These are phyloP conservation scores for Cerceris rybyensis DNA, from an alignment of 2,888 invertebrate species.

Conservation along the genomic window DNA sequence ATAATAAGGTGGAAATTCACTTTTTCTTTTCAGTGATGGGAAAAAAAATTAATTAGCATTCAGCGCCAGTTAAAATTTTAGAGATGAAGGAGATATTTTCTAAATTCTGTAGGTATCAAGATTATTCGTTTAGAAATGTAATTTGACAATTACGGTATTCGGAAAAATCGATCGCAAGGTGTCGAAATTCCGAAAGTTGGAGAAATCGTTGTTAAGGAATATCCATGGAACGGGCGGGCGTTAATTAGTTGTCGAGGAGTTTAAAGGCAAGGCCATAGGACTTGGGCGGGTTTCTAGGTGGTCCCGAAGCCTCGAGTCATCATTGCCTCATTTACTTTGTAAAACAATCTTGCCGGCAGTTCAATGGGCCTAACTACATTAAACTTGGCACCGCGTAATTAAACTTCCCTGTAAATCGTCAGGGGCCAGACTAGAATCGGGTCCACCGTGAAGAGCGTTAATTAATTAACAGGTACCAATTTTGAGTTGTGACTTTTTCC, in stretches of 20 bases:
- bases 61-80: no score
- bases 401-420: slow-evolving; percentile 72
- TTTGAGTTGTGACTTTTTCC: not conserved
- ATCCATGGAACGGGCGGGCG: slow-evolving; percentile 58
- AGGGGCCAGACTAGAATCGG: slow-evolving; percentile 43
- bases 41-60: no score
- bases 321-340: slow-evolving; percentile 80
- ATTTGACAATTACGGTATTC: no score
- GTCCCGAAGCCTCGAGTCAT: slow-evolving; percentile 79
- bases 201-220: not conserved
- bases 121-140: no score
- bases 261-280: slow-evolving; percentile 62
- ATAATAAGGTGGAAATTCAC: no score
- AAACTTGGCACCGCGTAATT: slow-evolving; percentile 79
- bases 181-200: not conserved
- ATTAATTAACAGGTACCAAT: slow-evolving; percentile 50
- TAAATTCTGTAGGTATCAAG: no score
- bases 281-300: slow-evolving; percentile 72
- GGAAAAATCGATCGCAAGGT: not conserved
- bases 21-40: no score
- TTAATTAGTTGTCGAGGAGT: slow-evolving; percentile 74
- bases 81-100: no score
- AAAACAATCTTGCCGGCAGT: slow-evolving; percentile 78
- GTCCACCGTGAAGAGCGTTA: slow-evolving; percentile 49
- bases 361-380: slow-evolving; percentile 77